A percentile compares a stretch with the other conserved stretches of the same genome.
Evolutionary conservation across 1,140 invertebrate genomes (phyloP).

Genomic region (Sitophilus oryzae): DNA sequence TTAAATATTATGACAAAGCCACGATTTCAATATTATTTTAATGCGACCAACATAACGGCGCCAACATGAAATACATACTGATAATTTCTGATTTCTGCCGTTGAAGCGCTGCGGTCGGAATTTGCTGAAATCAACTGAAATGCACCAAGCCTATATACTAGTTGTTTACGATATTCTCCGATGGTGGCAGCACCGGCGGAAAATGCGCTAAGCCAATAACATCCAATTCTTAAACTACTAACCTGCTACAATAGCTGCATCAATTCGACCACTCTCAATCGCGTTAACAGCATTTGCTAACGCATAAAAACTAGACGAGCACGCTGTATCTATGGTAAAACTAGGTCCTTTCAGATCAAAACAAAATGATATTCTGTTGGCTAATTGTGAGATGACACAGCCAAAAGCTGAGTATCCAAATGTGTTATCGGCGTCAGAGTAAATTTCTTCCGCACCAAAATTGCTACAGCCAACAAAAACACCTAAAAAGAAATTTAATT

Average conservation of each 20-base stretch:
- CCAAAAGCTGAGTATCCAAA: slow-evolving; percentile 18
- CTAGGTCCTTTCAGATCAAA: slow-evolving; percentile 66
- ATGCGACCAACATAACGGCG: too few relatives aligned
- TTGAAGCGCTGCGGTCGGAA: too few relatives aligned
- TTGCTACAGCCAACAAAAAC: slow-evolving; percentile 52
- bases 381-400: slow-evolving; percentile 31
- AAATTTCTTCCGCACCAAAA: slow-evolving; percentile 47
- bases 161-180: too few relatives aligned
- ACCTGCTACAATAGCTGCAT: slow-evolving; percentile 71
- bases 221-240: neutral
- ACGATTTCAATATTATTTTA: too few relatives aligned
- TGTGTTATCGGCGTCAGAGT: neutral
- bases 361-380: slow-evolving; percentile 52
- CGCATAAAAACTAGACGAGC: slow-evolving; percentile 68
- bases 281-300: slow-evolving; percentile 62
- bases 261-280: slow-evolving; percentile 63
- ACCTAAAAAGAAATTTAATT: too few relatives aligned
- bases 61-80: too few relatives aligned
- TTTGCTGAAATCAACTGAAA: too few relatives aligned
- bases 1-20: too few relatives aligned
- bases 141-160: too few relatives aligned
- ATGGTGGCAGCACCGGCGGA: too few relatives aligned
- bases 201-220: too few relatives aligned
- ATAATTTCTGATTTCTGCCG: too few relatives aligned
- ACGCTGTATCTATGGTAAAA: slow-evolving; percentile 72